Evolutionary conservation across 2,888 invertebrate genomes (phyloP), one percentile per base, ranked within the genome.

Genomic region (Kryphioiulus occultus): DNA sequence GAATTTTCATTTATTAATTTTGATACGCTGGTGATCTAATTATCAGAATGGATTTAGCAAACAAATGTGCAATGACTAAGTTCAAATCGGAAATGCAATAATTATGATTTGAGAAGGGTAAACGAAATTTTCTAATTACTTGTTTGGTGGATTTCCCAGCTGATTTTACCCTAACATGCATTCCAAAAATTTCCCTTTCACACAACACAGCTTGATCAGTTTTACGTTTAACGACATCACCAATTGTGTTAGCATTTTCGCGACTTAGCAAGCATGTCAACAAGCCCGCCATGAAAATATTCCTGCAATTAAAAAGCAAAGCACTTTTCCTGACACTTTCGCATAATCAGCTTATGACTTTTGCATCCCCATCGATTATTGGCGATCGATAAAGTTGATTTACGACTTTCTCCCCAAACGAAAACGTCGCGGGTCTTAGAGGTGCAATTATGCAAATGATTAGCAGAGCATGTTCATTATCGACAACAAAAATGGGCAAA

Each of bases 401-500:
- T 78, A 78, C 30, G 78, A 15, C 78, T 17, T 15, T 78, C 30
- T 12, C 78, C 78, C 78, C 30, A 17, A 30, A 78, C 26, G 30
- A 78, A 78, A 30, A 30, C 15, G 12, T 30, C 15, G 68, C 7
- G 78, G 78, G 17, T 78, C 78, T 78, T 32, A 30, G 17, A 26
- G 78, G 78, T 78, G 78, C 78, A 78, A 78, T 78, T 78, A 78
- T 78, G 78, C 78, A 78, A 78, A 78, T 78, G 78, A 78, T 78
- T 30, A 78, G 17, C 30, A 32, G 30, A 30, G 78, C 78, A 78
- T 78, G 78, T 30, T 78, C 78, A 78, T 78, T 78, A 78, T 78
- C 26, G 78, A 30, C 30, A 26, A 78, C 26, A 68, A 26, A 53
- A 4, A 53, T 5, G n/a, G 53, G n/a, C 19, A 68, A 78, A 78